Evolutionary conservation across 1,140 invertebrate species (phyloP).

Genomic region (Pinna nobilis): DNA sequence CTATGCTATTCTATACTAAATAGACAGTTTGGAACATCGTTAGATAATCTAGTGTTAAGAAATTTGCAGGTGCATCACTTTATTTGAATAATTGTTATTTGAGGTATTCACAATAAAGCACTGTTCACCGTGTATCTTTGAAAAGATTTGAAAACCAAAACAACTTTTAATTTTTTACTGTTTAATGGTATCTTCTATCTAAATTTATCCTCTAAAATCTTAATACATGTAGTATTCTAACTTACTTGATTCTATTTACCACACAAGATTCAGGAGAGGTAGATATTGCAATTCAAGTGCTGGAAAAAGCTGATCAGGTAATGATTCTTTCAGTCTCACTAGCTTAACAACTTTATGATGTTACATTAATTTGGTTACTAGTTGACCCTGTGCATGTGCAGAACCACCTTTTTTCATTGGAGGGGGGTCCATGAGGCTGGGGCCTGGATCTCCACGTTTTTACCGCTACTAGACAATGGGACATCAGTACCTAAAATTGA

Average conservation of each 20-base stretch:
- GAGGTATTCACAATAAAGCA: too few relatives aligned
- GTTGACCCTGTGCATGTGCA: not conserved
- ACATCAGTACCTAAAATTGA: not conserved
- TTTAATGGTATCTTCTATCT: not conserved
- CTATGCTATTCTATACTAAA: not conserved
- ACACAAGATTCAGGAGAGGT: slow-evolving; percentile 43
- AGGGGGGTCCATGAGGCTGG: too few relatives aligned
- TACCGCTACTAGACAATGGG: not conserved
- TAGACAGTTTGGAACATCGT: not conserved
- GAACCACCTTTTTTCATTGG: not conserved
- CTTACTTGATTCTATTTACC: not conserved
- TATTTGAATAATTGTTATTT: too few relatives aligned
- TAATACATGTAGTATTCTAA: not conserved
- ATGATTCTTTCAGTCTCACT: not conserved
- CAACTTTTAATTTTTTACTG: not conserved
- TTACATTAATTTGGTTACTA: not conserved
- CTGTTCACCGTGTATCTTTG: not conserved
- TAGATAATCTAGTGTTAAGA: not conserved
- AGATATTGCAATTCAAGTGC: slow-evolving; percentile 38
- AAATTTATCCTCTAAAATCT: not conserved
- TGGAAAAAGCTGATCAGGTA: slow-evolving; percentile 49
- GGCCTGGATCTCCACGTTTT: too few relatives aligned
- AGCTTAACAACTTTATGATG: not conserved
- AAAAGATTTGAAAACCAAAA: not conserved
- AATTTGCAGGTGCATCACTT: not conserved